Evolutionary conservation across 2,797 vertebrate genomes (phyloP).

Genomic region (Huso huso): DNA sequence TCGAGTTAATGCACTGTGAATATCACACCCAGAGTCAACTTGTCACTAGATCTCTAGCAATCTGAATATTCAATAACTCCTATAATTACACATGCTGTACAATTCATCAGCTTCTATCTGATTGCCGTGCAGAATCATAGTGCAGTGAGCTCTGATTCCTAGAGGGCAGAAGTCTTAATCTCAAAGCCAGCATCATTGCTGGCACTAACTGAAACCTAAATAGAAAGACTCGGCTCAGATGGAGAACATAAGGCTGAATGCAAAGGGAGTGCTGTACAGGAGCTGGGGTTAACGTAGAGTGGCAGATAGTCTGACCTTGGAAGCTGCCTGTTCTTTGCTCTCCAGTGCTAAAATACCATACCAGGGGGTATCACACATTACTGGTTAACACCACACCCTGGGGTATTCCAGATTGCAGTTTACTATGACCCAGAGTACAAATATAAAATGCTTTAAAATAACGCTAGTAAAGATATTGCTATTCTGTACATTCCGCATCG

Average conservation of each 20-base stretch:
- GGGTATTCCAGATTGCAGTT: slow-evolving; percentile 8
- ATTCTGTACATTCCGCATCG: too few relatives aligned
- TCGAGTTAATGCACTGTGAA: slow-evolving; percentile 57
- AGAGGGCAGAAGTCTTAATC: slow-evolving; percentile 69
- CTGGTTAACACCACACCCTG: slow-evolving; percentile 30
- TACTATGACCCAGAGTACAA: not conserved
- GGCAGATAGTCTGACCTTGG: slow-evolving; percentile 7
- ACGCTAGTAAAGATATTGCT: too few relatives aligned
- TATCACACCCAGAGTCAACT: slow-evolving; percentile 63
- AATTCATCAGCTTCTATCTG: slow-evolving; percentile 76
- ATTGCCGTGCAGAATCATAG: slow-evolving; percentile 63
- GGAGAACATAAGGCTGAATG: slow-evolving; percentile 42
- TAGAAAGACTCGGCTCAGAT: slow-evolving; percentile 61
- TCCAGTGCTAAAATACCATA: slow-evolving; percentile 28
- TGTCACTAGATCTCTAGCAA: slow-evolving; percentile 27
- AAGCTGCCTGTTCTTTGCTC: slow-evolving; percentile 24
- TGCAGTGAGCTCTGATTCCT: slow-evolving; percentile 67
- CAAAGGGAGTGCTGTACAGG: slow-evolving; percentile 24
- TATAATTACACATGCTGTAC: slow-evolving; percentile 63
- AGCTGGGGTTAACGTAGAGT: slow-evolving; percentile 8
- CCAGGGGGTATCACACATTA: slow-evolving; percentile 34
- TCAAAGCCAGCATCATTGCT: slow-evolving; percentile 69
- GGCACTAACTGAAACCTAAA: slow-evolving; percentile 66
- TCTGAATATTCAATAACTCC: slow-evolving; percentile 79
- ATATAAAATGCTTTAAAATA: too few relatives aligned